Conservation (phyloP, 1,140 invertebrate genomes). For the Schlechtendalia chinensis region DNA sequence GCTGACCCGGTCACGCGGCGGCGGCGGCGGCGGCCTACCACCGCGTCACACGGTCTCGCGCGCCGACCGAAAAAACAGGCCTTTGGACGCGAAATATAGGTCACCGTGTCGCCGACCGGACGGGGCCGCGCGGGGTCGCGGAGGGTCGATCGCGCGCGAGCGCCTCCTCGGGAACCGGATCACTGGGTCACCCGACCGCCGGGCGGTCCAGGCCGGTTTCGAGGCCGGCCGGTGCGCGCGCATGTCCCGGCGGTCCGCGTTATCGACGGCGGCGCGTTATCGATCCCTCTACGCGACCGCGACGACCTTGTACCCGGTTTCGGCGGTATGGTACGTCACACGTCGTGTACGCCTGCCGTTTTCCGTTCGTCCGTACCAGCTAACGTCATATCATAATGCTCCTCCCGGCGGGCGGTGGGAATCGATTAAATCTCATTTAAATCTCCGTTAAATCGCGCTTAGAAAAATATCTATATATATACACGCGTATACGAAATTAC, state of each 20-base stretch:
- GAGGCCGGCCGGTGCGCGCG: conserved; percentile 8
- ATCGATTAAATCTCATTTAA: too few relatives aligned
- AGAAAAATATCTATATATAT: too few relatives aligned
- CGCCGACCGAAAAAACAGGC: too few relatives aligned
- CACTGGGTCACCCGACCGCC: conserved; percentile 6
- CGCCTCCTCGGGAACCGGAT: conserved; percentile 26
- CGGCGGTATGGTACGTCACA: neutral
- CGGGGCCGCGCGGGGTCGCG: neutral
- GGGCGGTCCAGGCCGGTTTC: neutral
- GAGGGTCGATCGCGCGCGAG: neutral
- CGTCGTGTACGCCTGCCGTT: neutral
- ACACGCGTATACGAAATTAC: too few relatives aligned
- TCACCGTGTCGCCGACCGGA: conserved; percentile 4
- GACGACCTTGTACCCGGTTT: neutral
- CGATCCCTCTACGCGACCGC: neutral
- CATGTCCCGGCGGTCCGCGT: neutral
- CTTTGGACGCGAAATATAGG: neutral
- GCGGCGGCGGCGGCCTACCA: too few relatives aligned
- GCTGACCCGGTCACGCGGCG: neutral
- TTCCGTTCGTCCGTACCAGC: too few relatives aligned
- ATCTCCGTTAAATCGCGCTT: too few relatives aligned
- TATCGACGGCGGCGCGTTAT: neutral
- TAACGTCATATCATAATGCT: too few relatives aligned
- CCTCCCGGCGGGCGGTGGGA: too few relatives aligned
- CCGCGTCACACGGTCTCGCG: too few relatives aligned